Base-by-base conservation (phyloP, 1,140 invertebrate genomes). In the Cydia pomonella region DNA sequence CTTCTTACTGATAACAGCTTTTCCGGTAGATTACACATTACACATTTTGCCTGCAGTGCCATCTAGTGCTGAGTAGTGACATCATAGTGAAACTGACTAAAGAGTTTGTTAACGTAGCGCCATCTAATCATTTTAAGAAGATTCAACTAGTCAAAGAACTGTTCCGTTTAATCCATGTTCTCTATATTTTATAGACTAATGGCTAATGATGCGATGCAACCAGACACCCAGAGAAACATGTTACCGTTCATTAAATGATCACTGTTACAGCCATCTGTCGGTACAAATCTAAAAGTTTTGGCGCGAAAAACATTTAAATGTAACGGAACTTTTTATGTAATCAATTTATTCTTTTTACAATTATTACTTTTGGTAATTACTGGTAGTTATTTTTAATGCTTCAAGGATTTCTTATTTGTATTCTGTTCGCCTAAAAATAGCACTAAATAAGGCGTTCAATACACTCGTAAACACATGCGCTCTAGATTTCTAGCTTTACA, bases 391-490 rank as follows among this genome's bases (percentile, higher is more conserved):
- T 59, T 59, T 59, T 23, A 59, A 59, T 21, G 1, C 53, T n/a
- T 23, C 53, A 59, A 59, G 53, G 53, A 72, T n/a, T 72, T 72
- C 50, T 72, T 16, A 72, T 47, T 41, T 13, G 29, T 72, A 47
- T 72, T 13, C 33, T 38, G 21, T 72, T 50, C 44, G 38, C 84
- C 88, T 89, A 92, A 88, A 90, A 89, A 92, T 90, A 91, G 85
- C 82, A 62, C 73, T 73, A 85, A 85, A 80, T 73, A 81, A 84
- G 79, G 83, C 85, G 87, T 84, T 92, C 90, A 89, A 92, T 92
- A 92, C 87, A 88, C 80, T 87, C 80, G 82, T 85, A 83, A 88
- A 90, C 89, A 87, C 89, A 92, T 90, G 90, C 90, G 88, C 89
- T 82, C 86, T 86, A 82, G 64, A 69, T 69, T 38, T 69, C 76